Conservation (phyloP, 2,888 invertebrate genomes). For the Coelopa pilipes region DNA sequence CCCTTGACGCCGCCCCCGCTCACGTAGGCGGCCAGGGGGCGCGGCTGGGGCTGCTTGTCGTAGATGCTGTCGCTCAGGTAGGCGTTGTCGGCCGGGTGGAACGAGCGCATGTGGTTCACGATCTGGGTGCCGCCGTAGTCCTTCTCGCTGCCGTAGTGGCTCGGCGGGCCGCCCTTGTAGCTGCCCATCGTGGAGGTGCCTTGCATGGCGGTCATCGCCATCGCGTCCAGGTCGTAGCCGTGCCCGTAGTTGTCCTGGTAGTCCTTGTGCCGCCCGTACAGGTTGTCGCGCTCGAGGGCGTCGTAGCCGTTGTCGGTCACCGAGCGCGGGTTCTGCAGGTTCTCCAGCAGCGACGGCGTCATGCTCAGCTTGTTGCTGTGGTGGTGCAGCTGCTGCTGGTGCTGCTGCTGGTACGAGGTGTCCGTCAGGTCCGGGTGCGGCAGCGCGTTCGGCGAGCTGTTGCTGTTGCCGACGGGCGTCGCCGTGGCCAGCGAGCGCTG, state of each 20-base stretch:
- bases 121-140: constrained; percentile 64
- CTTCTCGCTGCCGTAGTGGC: constrained; percentile 65
- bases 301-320: constrained; percentile 62
- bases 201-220: no score
- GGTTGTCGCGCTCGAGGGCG: constrained; percentile 57
- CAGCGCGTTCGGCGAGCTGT: constrained; percentile 74
- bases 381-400: constrained; percentile 42
- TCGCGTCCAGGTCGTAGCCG: constrained; percentile 48
- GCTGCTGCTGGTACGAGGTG: constrained; percentile 70
- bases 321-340: constrained; percentile 71
- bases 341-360: constrained; percentile 71
- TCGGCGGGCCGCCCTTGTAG: constrained; percentile 58
- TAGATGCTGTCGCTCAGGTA: constrained; percentile 65
- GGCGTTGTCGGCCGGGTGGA: constrained; percentile 59
- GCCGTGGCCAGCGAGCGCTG: constrained; percentile 69
- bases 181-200: constrained; percentile 48
- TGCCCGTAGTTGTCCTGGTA: constrained; percentile 64
- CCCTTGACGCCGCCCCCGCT: constrained; percentile 59
- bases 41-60: constrained; percentile 61
- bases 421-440: constrained; percentile 84
- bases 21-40: constrained; percentile 50
- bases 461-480: not conserved
- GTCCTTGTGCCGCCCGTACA: constrained; percentile 62
- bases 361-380: constrained; percentile 67
- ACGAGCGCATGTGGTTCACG: constrained; percentile 64